Percentiles rank a stretch among this genome's conserved stretches.
These are phyloP conservation scores for Cryptotermes secundus DNA, from an alignment of 1,140 invertebrate species.

Conservation along the genomic window DNA sequence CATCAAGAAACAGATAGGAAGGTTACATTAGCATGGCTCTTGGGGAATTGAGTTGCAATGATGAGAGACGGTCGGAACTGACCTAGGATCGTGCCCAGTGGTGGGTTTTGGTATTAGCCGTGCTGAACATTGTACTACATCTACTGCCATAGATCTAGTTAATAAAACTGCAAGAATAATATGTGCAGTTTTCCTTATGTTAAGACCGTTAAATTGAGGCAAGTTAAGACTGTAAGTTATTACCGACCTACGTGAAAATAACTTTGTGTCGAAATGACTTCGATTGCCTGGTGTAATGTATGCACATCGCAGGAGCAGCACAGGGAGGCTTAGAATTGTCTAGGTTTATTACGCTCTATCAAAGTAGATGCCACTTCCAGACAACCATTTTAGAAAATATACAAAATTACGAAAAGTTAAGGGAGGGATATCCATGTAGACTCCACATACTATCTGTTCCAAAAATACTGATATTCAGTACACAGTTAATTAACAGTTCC, in stretches of 20 bases:
- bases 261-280: not conserved
- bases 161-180: no score
- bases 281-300: conserved; percentile 5
- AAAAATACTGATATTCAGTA: no score
- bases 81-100: no score
- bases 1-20: no score
- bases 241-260: not conserved
- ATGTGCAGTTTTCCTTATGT: not conserved
- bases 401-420: conserved; percentile 18
- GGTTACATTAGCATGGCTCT: no score
- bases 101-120: no score
- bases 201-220: not conserved
- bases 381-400: conserved; percentile 18
- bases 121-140: no score
- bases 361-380: not conserved
- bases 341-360: not conserved
- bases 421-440: not conserved
- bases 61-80: no score
- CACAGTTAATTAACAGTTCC: no score
- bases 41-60: no score
- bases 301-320: not conserved
- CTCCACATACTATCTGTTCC: not conserved
- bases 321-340: not conserved
- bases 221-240: not conserved
- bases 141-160: no score